Conservation (phyloP, 2,888 invertebrate genomes). For the Eristalis intricaria region DNA sequence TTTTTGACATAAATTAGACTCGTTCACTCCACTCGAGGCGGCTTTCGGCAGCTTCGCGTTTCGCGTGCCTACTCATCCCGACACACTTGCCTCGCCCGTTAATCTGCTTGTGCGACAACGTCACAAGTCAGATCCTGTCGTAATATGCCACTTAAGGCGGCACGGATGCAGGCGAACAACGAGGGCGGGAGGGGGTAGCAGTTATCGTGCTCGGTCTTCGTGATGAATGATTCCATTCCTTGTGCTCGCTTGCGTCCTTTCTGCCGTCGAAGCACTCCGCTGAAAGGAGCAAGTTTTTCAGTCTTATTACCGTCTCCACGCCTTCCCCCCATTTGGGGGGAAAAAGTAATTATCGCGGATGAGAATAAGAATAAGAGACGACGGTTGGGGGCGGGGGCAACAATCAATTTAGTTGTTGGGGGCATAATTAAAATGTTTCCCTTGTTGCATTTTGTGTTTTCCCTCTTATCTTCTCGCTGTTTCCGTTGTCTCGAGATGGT, state of each 20-base stretch:
- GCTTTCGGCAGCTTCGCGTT: not conserved
- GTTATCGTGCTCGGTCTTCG: not conserved
- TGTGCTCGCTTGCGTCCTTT: not conserved
- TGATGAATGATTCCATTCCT: not conserved
- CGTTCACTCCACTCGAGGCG: not conserved
- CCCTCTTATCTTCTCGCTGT: not conserved
- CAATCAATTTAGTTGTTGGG: slow-evolving; percentile 20
- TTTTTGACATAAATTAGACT: not conserved
- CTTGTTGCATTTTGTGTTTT: slow-evolving; percentile 12
- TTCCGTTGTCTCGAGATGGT: not conserved
- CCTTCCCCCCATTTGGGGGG: no score
- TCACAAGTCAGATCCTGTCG: slow-evolving; percentile 34
- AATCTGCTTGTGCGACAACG: slow-evolving; percentile 4
- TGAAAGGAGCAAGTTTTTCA: slow-evolving; percentile 2
- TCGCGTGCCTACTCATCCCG: not conserved
- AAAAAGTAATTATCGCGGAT: slow-evolving; percentile 29
- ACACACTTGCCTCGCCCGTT: not conserved
- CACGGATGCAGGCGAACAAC: not conserved
- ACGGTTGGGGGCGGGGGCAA: not conserved
- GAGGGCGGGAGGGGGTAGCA: no score
- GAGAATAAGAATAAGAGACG: not conserved
- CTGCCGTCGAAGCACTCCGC: no score
- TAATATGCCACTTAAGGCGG: slow-evolving; percentile 33
- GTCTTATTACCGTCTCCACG: not conserved
- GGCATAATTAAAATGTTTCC: slow-evolving; percentile 25